phyloP scores from a whole-genome alignment of 2,797 vertebrate genomes.

The Threskiornis aethiopicus region DNA sequence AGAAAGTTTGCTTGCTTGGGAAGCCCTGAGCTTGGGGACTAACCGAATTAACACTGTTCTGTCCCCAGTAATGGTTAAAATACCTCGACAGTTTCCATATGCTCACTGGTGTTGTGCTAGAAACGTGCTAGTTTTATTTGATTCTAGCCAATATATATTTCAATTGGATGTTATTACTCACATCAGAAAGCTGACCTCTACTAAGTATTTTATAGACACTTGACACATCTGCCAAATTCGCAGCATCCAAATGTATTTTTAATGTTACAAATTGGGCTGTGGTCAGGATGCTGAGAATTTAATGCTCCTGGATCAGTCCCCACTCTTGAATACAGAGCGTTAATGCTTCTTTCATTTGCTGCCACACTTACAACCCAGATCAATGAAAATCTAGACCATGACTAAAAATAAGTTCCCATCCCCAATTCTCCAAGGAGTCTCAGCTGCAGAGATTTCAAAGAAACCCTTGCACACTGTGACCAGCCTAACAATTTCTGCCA shows the following conservation, averaged over 20 bases:
- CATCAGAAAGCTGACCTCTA: conserved; percentile 39
- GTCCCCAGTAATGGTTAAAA: neutral
- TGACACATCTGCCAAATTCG: conserved; percentile 61
- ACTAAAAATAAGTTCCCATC: conserved; percentile 37
- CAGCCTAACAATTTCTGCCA: neutral
- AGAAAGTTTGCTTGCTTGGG: neutral
- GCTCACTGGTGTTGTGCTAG: neutral
- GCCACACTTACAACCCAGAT: conserved; percentile 34
- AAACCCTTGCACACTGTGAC: neutral
- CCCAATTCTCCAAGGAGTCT: neutral
- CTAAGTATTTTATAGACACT: conserved; percentile 34
- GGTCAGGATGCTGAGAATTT: conserved; percentile 46
- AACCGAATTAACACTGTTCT: neutral
- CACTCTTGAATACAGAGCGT: neutral
- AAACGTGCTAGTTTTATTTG: conserved; percentile 2
- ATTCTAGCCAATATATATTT: neutral
- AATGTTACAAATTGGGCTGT: conserved; percentile 48
- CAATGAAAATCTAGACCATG: conserved; percentile 15
- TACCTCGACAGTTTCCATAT: neutral
- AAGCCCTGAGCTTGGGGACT: neutral
- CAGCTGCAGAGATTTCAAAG: conserved; percentile 28
- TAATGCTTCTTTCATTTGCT: conserved; percentile 52
- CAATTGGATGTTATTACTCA: conserved; percentile 11
- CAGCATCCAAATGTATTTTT: conserved; percentile 60
- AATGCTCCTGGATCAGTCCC: conserved; percentile 5